Percentiles rank a stretch among this genome's conserved stretches.
phyloP scores from a whole-genome alignment of 2,888 invertebrate species.

The Tipula helvola region DNA sequence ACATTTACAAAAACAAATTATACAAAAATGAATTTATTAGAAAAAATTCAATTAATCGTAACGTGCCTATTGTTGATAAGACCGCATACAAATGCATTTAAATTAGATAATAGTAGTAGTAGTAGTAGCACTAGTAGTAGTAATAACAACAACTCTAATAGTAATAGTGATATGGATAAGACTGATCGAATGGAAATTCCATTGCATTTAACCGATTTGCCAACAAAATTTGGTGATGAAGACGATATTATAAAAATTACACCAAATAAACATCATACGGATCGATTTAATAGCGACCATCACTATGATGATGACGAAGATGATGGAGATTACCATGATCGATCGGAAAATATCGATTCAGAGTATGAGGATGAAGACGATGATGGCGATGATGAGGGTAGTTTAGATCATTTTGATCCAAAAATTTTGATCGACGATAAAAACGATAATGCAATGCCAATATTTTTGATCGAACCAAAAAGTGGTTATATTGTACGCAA shows the following conservation, averaged over 20 bases:
- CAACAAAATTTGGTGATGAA: constrained; percentile 16
- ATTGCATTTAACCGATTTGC: constrained; percentile 14
- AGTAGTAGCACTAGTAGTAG: neutral
- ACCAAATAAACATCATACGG: neutral
- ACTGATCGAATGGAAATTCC: constrained; percentile 5
- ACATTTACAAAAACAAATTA: neutral
- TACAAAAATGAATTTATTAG: neutral
- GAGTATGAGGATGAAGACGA: constrained; percentile 35
- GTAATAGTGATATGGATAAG: neutral
- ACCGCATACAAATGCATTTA: neutral
- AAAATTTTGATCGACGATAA: constrained; percentile 35
- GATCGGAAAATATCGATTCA: constrained; percentile 39
- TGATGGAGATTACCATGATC: constrained; percentile 24
- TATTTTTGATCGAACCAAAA: constrained; percentile 78
- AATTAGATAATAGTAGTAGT: neutral
- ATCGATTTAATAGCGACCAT: neutral
- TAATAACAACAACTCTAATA: neutral
- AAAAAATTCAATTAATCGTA: neutral
- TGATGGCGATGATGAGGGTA: constrained; percentile 25
- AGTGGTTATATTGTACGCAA: constrained; percentile 86
- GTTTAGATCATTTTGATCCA: constrained; percentile 23
- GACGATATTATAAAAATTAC: constrained; percentile 14
- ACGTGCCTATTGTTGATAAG: neutral
- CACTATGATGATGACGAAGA: constrained; percentile 18
- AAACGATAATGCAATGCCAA: constrained; percentile 46